A percentile compares a stretch with the other conserved stretches of the same genome.
Conservation (phyloP, 2,888 invertebrate genomes). For the Dynastes tityus region DNA sequence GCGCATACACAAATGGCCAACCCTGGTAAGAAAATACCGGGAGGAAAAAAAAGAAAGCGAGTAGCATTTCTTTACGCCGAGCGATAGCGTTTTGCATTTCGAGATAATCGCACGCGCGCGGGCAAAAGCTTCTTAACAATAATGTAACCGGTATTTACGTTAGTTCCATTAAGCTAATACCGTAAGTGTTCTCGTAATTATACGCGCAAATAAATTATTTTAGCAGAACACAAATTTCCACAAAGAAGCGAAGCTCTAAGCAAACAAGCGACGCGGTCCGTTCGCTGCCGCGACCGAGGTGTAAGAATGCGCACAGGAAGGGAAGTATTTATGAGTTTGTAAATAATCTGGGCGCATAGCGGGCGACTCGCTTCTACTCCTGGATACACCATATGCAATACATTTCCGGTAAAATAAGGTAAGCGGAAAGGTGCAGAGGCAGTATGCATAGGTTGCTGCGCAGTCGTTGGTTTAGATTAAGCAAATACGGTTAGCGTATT, state of each 20-base stretch:
- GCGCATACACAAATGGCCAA: conserved; percentile 11
- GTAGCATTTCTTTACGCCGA: conserved; percentile 9
- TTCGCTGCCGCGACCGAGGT: conserved; percentile 40
- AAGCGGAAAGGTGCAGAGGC: conserved; percentile 40
- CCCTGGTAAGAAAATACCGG: conserved; percentile 14
- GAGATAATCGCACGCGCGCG: conserved; percentile 28
- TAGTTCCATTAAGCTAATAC: conserved; percentile 50
- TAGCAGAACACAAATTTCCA: conserved; percentile 50
- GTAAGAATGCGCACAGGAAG: conserved; percentile 38
- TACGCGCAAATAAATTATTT: conserved; percentile 50
- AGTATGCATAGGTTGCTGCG: conserved; percentile 24
- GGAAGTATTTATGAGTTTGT: conserved; percentile 47
- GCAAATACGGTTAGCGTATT: conserved; percentile 37
- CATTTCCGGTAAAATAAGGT: conserved; percentile 49
- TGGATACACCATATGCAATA: conserved; percentile 31
- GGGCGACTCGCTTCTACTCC: conserved; percentile 34
- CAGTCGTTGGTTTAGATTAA: conserved; percentile 23
- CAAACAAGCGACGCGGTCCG: conserved; percentile 37
- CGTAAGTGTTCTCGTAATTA: conserved; percentile 50
- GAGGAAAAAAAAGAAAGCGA: conserved; percentile 6
- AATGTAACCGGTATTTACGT: conserved; percentile 50
- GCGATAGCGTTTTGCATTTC: conserved; percentile 32
- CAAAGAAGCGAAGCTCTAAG: conserved; percentile 40
- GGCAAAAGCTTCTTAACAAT: conserved; percentile 43
- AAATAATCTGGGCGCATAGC: conserved; percentile 48